Evolutionary conservation across 2,888 invertebrate genomes (phyloP), one percentile per base, ranked within the genome.

Genomic region (Caenorhabditis wallacei): DNA sequence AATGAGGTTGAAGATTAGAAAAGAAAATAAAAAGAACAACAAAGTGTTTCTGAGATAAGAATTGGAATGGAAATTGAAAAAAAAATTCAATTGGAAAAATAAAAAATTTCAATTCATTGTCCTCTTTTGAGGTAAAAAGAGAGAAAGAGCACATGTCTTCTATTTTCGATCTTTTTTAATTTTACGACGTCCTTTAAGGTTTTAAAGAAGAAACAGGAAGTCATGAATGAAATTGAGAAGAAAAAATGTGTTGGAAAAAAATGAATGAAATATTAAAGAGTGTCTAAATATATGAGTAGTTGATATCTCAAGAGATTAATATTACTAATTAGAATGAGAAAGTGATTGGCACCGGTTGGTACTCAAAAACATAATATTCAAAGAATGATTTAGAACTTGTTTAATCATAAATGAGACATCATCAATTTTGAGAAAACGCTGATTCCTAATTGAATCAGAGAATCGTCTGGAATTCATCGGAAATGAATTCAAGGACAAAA

Each of bases 141-240:
- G 43, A 4, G 11, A 43, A 18, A 40, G 43, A 0, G 43, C 40
- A 46, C 16, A 24, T 46, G 10, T 40, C 16, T 63, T 26, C 63
- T 46, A 63, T 63, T 63, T 61, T 43, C 10, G 43, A 22, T 61
- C n/a, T 56, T 26, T 46, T 63, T 63, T 63, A 63, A 63, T 63
- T 63, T 63, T 63, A 46, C 63, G 46, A 63, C 63, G 63, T 46
- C 46, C 63, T 63, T n/a, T 46, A 63, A 46, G 63, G 63, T 46
- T 46, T n/a, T n/a, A 43, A 46, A 63, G 26, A 46, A 63, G 24
- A n/a, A n/a, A n/a, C 37, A 46, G 46, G 63, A 46, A 63, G 46
- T 46, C 20, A 26, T 11, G 30, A 30, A 30, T 10, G 40, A 11
- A 35, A 40, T 13, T 26, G 46, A 24, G 46, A 43, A 24, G 30